Evolutionary conservation across 2,888 invertebrate species (phyloP).

Genomic region (Coleophora flavipennella): DNA sequence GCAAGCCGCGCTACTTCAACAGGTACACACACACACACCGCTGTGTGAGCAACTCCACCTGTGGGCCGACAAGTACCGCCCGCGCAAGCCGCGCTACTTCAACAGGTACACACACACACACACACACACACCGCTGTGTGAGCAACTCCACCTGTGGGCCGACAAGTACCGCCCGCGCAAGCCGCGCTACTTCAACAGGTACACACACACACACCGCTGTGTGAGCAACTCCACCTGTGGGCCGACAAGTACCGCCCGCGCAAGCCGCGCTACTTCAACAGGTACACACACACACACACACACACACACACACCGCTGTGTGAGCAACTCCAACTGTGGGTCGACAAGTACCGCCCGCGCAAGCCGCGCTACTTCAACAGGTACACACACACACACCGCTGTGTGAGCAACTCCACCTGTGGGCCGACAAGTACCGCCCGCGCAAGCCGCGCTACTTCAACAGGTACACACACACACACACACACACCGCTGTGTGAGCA

Average conservation of each 20-base stretch:
- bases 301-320: conserved; percentile 71
- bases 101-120: conserved; percentile 70
- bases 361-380: conserved; percentile 98
- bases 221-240: conserved; percentile 92
- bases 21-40: conserved; percentile 40
- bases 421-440: conserved; percentile 99
- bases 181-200: conserved; percentile 95
- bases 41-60: conserved; percentile 89
- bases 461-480: conserved; percentile 34
- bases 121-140: conserved; percentile 73
- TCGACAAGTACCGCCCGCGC: conserved; percentile 97
- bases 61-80: conserved; percentile 99
- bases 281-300: conserved; percentile 23
- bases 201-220: conserved; percentile 59
- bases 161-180: conserved; percentile 98
- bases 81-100: conserved; percentile 97
- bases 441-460: conserved; percentile 99
- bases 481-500: conserved; percentile 80
- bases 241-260: conserved; percentile 98
- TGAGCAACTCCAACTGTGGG: conserved; percentile 92
- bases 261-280: conserved; percentile 98
- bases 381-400: conserved; percentile 52
- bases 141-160: conserved; percentile 93
- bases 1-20: conserved; percentile 99
- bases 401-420: conserved; percentile 89